Evolutionary conservation across 2,113 vertebrate genomes (phyloP).

Genomic region (Notiomystis cincta): DNA sequence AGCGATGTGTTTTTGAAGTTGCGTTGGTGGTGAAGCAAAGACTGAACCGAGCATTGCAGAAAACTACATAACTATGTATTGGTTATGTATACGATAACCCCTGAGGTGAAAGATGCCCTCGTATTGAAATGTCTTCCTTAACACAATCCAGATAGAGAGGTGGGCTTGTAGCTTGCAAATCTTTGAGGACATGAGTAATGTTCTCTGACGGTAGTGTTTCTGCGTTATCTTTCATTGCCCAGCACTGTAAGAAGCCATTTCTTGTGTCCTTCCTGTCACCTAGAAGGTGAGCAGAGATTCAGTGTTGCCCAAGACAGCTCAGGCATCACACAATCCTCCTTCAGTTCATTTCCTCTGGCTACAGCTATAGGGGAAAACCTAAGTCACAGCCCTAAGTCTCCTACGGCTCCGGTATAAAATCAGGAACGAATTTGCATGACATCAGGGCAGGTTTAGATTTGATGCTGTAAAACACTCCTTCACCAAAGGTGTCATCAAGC

Average conservation of each 20-base stretch:
- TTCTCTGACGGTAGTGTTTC: background rate
- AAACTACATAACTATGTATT: accelerated
- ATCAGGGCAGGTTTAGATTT: background rate
- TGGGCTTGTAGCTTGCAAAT: background rate
- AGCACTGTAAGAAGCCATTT: background rate
- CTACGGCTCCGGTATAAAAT: background rate
- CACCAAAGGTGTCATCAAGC: background rate
- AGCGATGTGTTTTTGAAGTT: background rate
- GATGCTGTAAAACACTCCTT: background rate
- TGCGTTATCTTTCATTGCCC: background rate
- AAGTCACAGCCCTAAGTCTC: background rate
- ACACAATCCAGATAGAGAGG: accelerated
- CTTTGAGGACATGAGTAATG: accelerated
- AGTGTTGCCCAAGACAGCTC: background rate
- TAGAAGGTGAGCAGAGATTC: background rate
- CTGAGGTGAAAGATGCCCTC: background rate
- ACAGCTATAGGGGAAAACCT: background rate
- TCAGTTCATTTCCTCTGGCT: background rate
- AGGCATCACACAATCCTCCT: accelerated
- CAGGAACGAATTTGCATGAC: background rate
- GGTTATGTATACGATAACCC: background rate
- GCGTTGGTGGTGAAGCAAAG: background rate
- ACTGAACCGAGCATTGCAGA: background rate
- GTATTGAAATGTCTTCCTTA: background rate
- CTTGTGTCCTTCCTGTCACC: background rate